Conservation (phyloP, 2,888 invertebrate genomes). For the Cylindroiulus punctatus region DNA sequence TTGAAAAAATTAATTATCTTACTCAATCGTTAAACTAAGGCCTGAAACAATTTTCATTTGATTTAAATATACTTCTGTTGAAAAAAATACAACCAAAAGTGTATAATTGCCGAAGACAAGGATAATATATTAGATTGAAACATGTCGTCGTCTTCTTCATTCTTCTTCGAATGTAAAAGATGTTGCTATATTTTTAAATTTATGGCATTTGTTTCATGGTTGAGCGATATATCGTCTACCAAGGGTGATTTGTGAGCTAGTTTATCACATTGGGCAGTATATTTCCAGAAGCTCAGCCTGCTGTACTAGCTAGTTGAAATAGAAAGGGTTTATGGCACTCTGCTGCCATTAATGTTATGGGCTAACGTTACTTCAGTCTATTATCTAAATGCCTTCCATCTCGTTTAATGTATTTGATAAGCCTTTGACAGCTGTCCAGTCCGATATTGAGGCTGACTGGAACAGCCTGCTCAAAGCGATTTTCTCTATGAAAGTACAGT, state of each 20-base stretch:
- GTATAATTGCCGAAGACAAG: not conserved
- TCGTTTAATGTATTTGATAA: constrained; percentile 18
- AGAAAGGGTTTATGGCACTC: not conserved
- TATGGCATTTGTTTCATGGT: not conserved
- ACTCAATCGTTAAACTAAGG: too few relatives aligned
- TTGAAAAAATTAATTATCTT: too few relatives aligned
- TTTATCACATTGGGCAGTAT: not conserved
- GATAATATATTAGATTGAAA: not conserved
- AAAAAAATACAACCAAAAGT: too few relatives aligned
- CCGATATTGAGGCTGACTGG: not conserved
- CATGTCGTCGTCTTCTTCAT: too few relatives aligned
- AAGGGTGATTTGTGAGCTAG: not conserved
- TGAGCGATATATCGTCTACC: not conserved
- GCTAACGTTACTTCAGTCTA: not conserved
- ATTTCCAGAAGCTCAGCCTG: not conserved
- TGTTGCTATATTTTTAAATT: not conserved
- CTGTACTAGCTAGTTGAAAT: not conserved
- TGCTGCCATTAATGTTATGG: not conserved
- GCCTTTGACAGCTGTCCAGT: constrained; percentile 37
- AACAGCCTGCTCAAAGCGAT: not conserved
- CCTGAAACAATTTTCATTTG: too few relatives aligned
- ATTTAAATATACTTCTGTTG: too few relatives aligned
- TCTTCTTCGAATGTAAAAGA: not conserved
- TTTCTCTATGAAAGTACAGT: not conserved
- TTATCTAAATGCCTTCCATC: constrained; percentile 28